Conservation (phyloP, 1,140 invertebrate species). For the Danaus plexippus region DNA sequence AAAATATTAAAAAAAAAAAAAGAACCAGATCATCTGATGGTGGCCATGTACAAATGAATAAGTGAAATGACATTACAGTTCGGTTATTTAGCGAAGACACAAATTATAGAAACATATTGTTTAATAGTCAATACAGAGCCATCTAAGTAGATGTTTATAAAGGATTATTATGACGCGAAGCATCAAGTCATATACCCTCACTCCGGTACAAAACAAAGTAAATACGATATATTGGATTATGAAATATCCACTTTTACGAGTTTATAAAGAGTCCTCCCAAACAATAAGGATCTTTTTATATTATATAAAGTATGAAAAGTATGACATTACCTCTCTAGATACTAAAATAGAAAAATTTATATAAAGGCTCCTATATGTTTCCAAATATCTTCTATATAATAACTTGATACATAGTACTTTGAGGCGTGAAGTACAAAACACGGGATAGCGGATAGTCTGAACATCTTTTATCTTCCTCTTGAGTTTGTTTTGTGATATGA, state of each 20-base stretch:
- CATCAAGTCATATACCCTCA: conserved; percentile 36
- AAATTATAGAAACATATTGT: conserved; percentile 66
- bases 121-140: conserved; percentile 68
- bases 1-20: conserved; percentile 65
- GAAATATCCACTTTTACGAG: conserved; percentile 41
- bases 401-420: conserved; percentile 21
- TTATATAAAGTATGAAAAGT: conserved; percentile 49
- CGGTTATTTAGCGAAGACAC: conserved; percentile 41
- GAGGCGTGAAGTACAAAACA: conserved; percentile 20
- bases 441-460: conserved; percentile 16
- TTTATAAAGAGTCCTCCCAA: conserved; percentile 54
- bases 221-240: conserved; percentile 49
- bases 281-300: conserved; percentile 52
- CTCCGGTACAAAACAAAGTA: conserved; percentile 63
- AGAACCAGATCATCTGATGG: conserved; percentile 70
- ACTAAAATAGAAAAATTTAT: conserved; percentile 62
- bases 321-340: conserved; percentile 62
- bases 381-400: conserved; percentile 22
- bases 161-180: conserved; percentile 32
- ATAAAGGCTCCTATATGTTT: conserved; percentile 37
- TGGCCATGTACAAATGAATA: conserved; percentile 67
- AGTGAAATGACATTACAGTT: conserved; percentile 55
- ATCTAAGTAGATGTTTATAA: conserved; percentile 55
- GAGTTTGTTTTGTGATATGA: conserved; percentile 10
- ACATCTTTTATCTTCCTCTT: conserved; percentile 16